A percentile compares a stretch with the other conserved stretches of the same genome.
These are phyloP conservation scores for Creontiades dilutus DNA, from an alignment of 2,888 invertebrate genomes.

Conservation along the genomic window DNA sequence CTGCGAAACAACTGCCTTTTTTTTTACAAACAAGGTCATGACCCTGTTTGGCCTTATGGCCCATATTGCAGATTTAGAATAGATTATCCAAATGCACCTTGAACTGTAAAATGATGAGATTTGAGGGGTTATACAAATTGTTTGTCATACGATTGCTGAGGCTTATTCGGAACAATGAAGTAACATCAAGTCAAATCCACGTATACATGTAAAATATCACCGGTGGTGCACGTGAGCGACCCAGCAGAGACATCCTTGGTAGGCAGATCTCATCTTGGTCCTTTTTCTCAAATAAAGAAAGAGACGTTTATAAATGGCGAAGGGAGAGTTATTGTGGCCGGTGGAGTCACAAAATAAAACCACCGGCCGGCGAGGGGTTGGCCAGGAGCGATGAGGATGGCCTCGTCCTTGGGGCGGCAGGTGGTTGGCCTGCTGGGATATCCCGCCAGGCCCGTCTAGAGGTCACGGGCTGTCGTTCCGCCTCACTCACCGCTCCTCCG, in stretches of 20 bases:
- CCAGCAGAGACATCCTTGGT: not conserved
- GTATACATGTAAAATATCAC: too few species aligned
- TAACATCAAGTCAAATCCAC: too few species aligned
- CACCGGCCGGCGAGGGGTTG: slow-evolving; percentile 10
- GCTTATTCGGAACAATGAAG: too few species aligned
- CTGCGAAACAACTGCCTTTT: too few species aligned
- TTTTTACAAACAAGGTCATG: too few species aligned
- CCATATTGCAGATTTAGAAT: too few species aligned
- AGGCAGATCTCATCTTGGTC: not conserved
- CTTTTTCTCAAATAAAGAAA: not conserved
- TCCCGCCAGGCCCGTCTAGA: slow-evolving; percentile 56
- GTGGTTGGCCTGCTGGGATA: slow-evolving; percentile 24
- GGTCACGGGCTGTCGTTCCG: slow-evolving; percentile 62
- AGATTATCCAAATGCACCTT: too few species aligned
- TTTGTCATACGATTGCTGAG: too few species aligned
- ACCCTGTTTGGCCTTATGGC: too few species aligned
- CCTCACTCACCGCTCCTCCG: slow-evolving; percentile 31
- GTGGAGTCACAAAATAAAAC: slow-evolving; percentile 33
- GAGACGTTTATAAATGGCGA: not conserved
- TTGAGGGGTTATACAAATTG: too few species aligned
- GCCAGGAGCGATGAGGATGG: slow-evolving; percentile 42
- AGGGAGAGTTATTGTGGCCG: not conserved
- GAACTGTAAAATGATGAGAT: too few species aligned
- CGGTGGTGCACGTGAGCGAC: not conserved
- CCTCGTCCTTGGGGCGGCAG: slow-evolving; percentile 68